phyloP scores from a whole-genome alignment of 1,140 invertebrate genomes.

The Idris sp. region DNA sequence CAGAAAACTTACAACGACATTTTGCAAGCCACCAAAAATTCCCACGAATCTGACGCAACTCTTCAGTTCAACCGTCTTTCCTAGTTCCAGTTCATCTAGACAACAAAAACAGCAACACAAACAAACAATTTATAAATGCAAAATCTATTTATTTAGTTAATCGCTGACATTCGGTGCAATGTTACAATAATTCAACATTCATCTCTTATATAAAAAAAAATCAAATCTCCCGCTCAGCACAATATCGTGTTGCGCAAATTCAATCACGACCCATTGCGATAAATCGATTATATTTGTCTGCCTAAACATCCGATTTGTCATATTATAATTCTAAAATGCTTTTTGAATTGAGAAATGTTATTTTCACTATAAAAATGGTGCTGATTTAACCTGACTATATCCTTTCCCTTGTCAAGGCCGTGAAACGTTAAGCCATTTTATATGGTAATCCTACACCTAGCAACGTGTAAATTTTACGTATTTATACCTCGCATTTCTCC shows the following conservation, averaged over 20 bases:
- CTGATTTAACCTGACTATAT: constrained; percentile 49
- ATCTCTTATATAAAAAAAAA: no score
- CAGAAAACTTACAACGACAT: constrained; percentile 22
- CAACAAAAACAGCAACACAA: constrained; percentile 12
- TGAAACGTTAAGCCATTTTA: constrained; percentile 14
- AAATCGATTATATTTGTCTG: constrained; percentile 11
- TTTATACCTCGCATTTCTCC: no score
- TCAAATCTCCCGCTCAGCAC: not conserved
- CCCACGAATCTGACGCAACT: constrained; percentile 23
- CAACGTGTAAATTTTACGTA: no score
- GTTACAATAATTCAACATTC: constrained; percentile 14
- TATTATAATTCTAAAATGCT: constrained; percentile 4
- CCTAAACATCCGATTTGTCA: constrained; percentile 11
- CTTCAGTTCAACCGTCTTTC: not conserved
- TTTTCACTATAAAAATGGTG: constrained; percentile 14
- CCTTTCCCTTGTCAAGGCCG: constrained; percentile 66
- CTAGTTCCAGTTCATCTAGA: constrained; percentile 10
- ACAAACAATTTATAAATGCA: constrained; percentile 37
- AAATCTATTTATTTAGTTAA: constrained; percentile 18
- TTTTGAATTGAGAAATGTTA: constrained; percentile 8
- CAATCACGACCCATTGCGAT: constrained; percentile 14
- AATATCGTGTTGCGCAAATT: constrained; percentile 16
- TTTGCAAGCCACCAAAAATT: constrained; percentile 15
- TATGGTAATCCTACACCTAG: not conserved
- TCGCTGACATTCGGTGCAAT: constrained; percentile 6